These are phyloP conservation scores for Deilephila porcellus DNA, from an alignment of 2,888 invertebrate species.

Conservation along the genomic window DNA sequence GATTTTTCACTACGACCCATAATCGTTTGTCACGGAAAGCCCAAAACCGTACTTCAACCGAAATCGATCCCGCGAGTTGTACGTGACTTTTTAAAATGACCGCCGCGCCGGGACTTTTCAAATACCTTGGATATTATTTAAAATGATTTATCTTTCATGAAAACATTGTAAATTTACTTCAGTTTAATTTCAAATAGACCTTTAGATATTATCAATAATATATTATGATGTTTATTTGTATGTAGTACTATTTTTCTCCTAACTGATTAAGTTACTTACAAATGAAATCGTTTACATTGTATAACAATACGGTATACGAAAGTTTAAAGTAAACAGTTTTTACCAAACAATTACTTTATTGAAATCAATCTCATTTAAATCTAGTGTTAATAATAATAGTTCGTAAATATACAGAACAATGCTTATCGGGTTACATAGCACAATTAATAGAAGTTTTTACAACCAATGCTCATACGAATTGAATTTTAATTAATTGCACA, in stretches of 20 bases:
- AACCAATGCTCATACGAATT: neutral
- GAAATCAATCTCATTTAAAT: too few relatives aligned
- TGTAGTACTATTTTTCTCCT: too few relatives aligned
- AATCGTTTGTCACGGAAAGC: conserved; percentile 49
- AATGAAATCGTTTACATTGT: too few relatives aligned
- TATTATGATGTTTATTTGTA: too few relatives aligned
- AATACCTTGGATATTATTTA: conserved; percentile 28
- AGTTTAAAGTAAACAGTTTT: too few relatives aligned
- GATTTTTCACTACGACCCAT: too few relatives aligned
- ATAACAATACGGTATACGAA: too few relatives aligned
- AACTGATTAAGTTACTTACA: too few relatives aligned
- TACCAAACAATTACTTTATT: too few relatives aligned
- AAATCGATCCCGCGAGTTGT: conserved; percentile 52
- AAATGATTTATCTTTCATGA: neutral
- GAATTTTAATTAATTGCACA: neutral
- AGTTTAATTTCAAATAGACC: too few relatives aligned
- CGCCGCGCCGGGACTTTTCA: conserved; percentile 32
- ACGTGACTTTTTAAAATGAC: conserved; percentile 60
- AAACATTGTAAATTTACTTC: neutral
- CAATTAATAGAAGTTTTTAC: neutral
- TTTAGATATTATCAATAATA: neutral
- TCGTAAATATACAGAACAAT: neutral
- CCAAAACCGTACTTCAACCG: conserved; percentile 55
- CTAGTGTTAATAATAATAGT: neutral
- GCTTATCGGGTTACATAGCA: neutral